Conservation (phyloP, 2,113 vertebrate genomes). For the Egretta garzetta region DNA sequence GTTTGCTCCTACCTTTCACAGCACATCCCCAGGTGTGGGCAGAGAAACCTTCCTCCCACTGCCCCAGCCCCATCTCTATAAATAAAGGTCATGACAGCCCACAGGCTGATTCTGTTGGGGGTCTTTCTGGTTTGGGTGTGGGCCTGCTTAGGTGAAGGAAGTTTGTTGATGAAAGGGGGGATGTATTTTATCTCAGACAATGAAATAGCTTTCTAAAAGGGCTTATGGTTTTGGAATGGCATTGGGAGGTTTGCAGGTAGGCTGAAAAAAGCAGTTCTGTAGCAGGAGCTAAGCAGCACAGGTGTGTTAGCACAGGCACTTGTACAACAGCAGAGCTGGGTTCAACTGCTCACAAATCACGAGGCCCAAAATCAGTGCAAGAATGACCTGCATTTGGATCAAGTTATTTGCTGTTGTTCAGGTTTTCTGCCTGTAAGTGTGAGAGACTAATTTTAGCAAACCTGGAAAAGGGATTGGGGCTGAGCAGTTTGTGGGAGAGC, state of each 20-base stretch:
- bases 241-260: background rate
- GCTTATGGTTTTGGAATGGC: background rate
- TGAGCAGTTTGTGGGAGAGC: background rate
- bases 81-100: background rate
- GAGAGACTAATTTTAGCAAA: background rate
- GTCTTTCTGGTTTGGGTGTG: background rate
- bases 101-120: rapidly evolving
- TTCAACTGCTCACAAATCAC: background rate
- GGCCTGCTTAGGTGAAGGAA: background rate
- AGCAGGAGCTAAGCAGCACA: background rate
- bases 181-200: background rate
- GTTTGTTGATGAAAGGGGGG: background rate
- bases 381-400: background rate
- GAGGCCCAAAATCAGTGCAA: background rate
- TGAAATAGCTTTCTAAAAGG: background rate
- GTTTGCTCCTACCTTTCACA: background rate
- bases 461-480: background rate
- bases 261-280: background rate
- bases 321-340: background rate
- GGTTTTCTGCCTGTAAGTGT: background rate
- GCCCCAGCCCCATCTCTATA: background rate
- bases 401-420: background rate
- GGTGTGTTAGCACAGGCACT: background rate
- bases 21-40: background rate
- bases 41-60: background rate